Percentiles rank a stretch among this genome's conserved stretches.
phyloP scores from a whole-genome alignment of 2,113 vertebrate genomes.

The Casuarius casuarius region DNA sequence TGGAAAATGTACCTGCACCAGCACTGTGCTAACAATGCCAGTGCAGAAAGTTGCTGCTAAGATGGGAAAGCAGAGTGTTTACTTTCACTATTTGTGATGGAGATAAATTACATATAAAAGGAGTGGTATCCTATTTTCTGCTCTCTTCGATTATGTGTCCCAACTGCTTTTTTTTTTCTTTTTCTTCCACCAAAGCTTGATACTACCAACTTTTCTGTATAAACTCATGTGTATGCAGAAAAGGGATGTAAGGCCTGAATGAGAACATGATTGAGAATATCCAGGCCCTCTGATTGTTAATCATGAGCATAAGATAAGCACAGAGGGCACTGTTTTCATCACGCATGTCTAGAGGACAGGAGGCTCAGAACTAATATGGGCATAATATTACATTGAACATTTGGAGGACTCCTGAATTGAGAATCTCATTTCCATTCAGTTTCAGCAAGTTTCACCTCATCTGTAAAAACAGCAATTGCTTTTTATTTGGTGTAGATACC shows the following conservation, averaged over 20 bases:
- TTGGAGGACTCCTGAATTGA: neutral
- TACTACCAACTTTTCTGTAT: slow-evolving; percentile 1
- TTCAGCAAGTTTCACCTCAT: neutral
- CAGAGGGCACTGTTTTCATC: neutral
- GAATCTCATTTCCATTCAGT: neutral
- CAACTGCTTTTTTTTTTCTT: neutral
- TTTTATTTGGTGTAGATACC: neutral
- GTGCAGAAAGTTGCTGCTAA: neutral
- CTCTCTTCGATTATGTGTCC: neutral
- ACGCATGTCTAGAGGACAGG: neutral
- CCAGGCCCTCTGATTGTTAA: neutral
- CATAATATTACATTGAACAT: neutral
- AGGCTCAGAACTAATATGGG: rapidly evolving
- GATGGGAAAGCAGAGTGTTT: neutral
- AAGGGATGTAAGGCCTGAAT: neutral
- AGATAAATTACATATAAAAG: slow-evolving; percentile 27
- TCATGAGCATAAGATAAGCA: neutral
- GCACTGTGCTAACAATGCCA: neutral
- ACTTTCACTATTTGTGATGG: slow-evolving; percentile 20
- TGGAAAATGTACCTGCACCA: slow-evolving; percentile 34
- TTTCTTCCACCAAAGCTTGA: neutral
- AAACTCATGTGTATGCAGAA: neutral
- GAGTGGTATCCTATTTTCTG: neutral
- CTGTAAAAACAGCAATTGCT: neutral
- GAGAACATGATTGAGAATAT: neutral